Base-by-base conservation (phyloP, 2,888 invertebrate genomes). In the Campoplex capitator region DNA sequence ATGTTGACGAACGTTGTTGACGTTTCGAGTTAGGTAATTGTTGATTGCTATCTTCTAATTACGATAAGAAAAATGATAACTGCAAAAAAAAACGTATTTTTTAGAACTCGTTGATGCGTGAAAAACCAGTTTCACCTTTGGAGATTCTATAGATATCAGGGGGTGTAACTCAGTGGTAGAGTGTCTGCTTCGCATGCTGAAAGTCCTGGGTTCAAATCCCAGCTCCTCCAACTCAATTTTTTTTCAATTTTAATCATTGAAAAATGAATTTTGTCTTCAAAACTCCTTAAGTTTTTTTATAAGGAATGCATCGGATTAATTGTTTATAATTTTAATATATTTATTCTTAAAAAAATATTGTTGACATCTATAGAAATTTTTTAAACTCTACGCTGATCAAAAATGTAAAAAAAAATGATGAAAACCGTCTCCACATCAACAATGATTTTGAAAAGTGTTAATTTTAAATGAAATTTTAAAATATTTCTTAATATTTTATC, bases 121-220 rank as follows among this genome's bases (percentile, higher is more conserved):
- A 32, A 16, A 32, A 32, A 16, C 16, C 13, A 62, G 7, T 32
- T 35, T 8, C 11, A 6, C 28, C 28, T 62, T 58, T 42, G 42
- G 9, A 38, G 9, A 35, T 16, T 3, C 18, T 42, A 45, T 1
- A 74, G 11, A 76, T 56, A 77, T 18, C 83, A 45, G 94, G 94
- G 94, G 94, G 94, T 94, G 94, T 94, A 94, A 94, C 94, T 94
- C 94, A 94, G 94, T 94, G 94, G 94, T 94, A 94, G 94, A 94
- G 94, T 94, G 94, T 94, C 93, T 93, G 94, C 94, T 94, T 94
- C 94, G 94, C 94, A 94, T 94, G 94, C 94, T 93, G 94, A 94
- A 94, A 94, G 94, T 94, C 94, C 94, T 94, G 94, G 94, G 94
- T 94, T 94, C 94, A 94, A 94, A 94, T 94, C 93, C 94, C 93